These are phyloP conservation scores for Micronycteris hirsuta DNA, from an alignment of 2,113 vertebrate genomes.

Conservation along the genomic window DNA sequence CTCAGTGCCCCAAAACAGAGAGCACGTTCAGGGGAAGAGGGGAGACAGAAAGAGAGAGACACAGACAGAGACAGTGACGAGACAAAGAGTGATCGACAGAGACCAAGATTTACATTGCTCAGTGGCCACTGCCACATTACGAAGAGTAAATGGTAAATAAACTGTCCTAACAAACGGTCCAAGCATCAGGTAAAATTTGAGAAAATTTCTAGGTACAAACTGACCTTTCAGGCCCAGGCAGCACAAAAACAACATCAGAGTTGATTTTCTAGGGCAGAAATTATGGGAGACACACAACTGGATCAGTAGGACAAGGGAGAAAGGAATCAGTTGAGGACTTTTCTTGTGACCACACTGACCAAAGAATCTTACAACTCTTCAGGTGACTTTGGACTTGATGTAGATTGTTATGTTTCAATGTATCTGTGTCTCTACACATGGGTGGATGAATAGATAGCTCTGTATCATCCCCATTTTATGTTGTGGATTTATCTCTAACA, in stretches of 20 bases:
- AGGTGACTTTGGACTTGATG: not conserved
- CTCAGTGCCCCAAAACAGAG: not conserved
- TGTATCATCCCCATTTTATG: not conserved
- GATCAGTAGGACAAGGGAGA: not conserved
- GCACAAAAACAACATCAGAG: not conserved
- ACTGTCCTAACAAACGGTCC: not conserved
- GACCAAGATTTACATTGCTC: not conserved
- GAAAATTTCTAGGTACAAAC: not conserved
- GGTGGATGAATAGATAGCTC: not conserved
- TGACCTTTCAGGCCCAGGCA: not conserved
- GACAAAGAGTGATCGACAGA: too few relatives aligned
- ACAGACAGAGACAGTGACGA: not conserved
- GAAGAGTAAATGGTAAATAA: not conserved
- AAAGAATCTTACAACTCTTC: rapidly evolving
- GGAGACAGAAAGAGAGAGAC: not conserved
- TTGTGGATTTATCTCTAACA: not conserved
- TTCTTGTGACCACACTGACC: not conserved
- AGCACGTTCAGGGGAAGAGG: not conserved
- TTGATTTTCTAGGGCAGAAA: not conserved
- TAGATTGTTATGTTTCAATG: not conserved
- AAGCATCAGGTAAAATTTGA: not conserved
- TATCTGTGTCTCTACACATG: rapidly evolving
- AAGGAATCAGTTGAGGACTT: not conserved
- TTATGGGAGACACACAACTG: not conserved
- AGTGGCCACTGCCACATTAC: not conserved